Evolutionary conservation across 2,797 vertebrate species (phyloP).

Genomic region (Esox lucius): DNA sequence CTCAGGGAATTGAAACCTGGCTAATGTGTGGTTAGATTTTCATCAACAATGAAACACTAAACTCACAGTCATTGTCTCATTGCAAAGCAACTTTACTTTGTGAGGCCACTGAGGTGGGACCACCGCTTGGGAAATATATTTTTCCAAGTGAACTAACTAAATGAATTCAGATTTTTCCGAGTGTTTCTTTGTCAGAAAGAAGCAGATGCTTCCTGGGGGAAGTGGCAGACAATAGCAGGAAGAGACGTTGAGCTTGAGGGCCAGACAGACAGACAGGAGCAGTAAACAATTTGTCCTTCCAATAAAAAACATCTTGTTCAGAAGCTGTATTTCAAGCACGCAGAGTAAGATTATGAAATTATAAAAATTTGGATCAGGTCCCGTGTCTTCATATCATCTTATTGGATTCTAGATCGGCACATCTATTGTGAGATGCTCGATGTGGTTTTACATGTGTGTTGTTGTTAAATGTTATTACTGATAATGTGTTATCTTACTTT

Average conservation of each 20-base stretch:
- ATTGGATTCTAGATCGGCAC: not conserved
- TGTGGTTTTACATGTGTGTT: not conserved
- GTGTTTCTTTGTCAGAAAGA: constrained; percentile 51
- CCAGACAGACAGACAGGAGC: constrained; percentile 16
- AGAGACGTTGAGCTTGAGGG: constrained; percentile 36
- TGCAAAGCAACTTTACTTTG: not conserved
- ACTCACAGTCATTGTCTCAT: constrained; percentile 12
- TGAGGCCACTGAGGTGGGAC: not conserved
- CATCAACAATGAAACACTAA: constrained; percentile 7
- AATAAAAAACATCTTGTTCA: not conserved
- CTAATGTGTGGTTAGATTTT: constrained; percentile 23
- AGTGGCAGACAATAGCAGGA: constrained; percentile 73
- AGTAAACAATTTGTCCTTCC: not conserved
- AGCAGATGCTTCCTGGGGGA: constrained; percentile 80
- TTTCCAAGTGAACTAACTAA: constrained; percentile 6
- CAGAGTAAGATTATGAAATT: not conserved
- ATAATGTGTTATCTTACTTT: too few relatives aligned
- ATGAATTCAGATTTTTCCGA: constrained; percentile 4
- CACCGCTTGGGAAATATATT: constrained; percentile 4
- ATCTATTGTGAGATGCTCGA: not conserved
- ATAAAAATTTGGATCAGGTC: too few relatives aligned
- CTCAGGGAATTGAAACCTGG: not conserved
- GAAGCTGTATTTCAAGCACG: not conserved
- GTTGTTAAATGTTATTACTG: too few relatives aligned
- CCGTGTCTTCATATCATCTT: not conserved